Base-by-base conservation (phyloP, 2,888 invertebrate species). In the Calameuta filiformis region DNA sequence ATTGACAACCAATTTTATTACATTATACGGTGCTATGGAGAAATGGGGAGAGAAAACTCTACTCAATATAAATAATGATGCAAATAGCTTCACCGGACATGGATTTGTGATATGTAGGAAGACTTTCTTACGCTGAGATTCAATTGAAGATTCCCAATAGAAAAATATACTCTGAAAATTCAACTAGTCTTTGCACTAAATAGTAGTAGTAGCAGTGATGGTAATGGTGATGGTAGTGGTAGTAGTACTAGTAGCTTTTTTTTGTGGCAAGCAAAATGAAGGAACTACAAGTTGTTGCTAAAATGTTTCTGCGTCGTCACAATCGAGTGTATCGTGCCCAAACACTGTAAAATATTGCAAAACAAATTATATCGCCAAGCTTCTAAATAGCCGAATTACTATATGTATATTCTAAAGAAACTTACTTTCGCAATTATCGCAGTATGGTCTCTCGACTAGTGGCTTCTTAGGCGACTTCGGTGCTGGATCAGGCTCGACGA, bases 361-460 rank as follows among this genome's bases (percentile, higher is more conserved):
- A 69, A 40, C 35, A 69, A 68, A 73, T 71, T 75, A 75, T 15
- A 35, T 75, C 68, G 69, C 81, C 56, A 34, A 33, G 75, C 68
- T 76, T 30, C 56, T 56, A 56, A 56, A 56, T 56, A 56, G 56
- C 56, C 23, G 23, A 56, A 56, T 56, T 9, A 56, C 23, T 23
- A 15, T 15, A 40, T 23, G 23, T 56, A 56, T 56, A 56, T 56
- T 9, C 31, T 71, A 56, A 68, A 35, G 40, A 81, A 12, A 85
- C 91, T 87, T 92, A 97, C 97, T 95, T 95, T 98, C 98, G 93
- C 99, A 99, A 83, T 94, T 95, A 85, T 97, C 97, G 93, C 98
- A 99, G 92, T 98, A 99, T 73, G 97, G 95, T 79, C 98, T 92
- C 37, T 92, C 90, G 69, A 89, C 87, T 2, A 89, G 86, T 68